Base-by-base conservation (phyloP, 1,140 invertebrate genomes). In the Nasonia vitripennis region DNA sequence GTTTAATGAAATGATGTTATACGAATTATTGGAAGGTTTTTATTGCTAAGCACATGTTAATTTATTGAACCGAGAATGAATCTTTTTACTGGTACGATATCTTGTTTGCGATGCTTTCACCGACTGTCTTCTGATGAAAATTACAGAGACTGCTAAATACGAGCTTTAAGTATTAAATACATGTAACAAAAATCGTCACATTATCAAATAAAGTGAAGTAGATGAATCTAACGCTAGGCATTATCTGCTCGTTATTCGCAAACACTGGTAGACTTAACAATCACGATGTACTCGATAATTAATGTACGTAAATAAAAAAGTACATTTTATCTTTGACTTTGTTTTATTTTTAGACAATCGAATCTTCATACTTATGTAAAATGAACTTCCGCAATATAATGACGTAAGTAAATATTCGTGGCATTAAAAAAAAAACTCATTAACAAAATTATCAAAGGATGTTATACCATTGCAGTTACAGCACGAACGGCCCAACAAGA, bases 291-390 rank as follows among this genome's bases (percentile, higher is more conserved):
- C 51, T 81, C 31, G 84, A 85, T 37, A 37, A 75, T 20, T 81
- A 85, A 85, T 85, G 84, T 81, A 81, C 78, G 78, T 23, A 75
- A 85, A 85, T 75, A 85, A 85, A 85, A 62, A 81, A 27, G 78
- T 85, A 71, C 84, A 85, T 85, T 81, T 85, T 77, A 85, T 85
- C 78, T 79, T 78, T 23, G 41, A 68, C 41, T 5, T 68, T 11
- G 10, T 68, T 45, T 70, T 80, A 48, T 80, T 80, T 4, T 48
- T 0, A 23, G n/a, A n/a, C 20, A 14, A 51, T 14, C 48, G 7
- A 51, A 51, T 11, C 10, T 27, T 27, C 27, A 27, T 51, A 41
- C 37, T 41, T 41, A 41, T 0, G 4, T 41, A 5, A 41, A 41
- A 41, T 41, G 37, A 41, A 27, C 27, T 27, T 27, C 27, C 27